Evolutionary conservation across 2,797 vertebrate genomes (phyloP).

Genomic region (Bovichtus variegatus): DNA sequence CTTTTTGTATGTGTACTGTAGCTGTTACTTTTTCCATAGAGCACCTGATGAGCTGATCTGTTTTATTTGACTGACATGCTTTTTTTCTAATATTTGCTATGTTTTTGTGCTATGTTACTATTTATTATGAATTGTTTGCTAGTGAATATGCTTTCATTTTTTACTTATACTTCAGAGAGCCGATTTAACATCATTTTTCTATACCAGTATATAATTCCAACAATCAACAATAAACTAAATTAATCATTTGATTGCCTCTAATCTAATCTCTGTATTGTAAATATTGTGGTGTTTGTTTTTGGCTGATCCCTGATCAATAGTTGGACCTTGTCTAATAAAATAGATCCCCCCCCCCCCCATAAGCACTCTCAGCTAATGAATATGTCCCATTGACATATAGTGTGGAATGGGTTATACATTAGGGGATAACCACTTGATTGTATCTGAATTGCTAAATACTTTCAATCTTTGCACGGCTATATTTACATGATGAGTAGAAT

Average conservation of each 20-base stretch:
- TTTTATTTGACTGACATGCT: constrained; percentile 73
- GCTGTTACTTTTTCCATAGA: constrained; percentile 66
- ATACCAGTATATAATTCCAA: constrained; percentile 62
- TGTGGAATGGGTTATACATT: constrained; percentile 54
- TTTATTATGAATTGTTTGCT: constrained; percentile 82
- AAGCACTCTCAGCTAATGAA: constrained; percentile 53
- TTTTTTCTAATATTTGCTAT: constrained; percentile 77
- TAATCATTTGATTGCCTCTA: constrained; percentile 74
- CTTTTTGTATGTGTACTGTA: constrained; percentile 72
- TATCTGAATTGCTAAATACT: constrained; percentile 66
- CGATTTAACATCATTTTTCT: constrained; percentile 71
- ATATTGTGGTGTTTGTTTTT: constrained; percentile 81
- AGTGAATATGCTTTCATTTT: constrained; percentile 72
- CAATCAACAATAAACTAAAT: constrained; percentile 60
- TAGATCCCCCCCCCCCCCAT: constrained; percentile 36
- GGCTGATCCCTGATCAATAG: constrained; percentile 76
- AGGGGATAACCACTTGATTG: constrained; percentile 73
- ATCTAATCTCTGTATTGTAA: constrained; percentile 79
- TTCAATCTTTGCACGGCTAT: constrained; percentile 74
- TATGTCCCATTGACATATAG: constrained; percentile 47
- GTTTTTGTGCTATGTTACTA: constrained; percentile 78
- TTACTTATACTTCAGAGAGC: constrained; percentile 62
- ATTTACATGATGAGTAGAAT: constrained; percentile 75
- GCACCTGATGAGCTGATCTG: constrained; percentile 59
- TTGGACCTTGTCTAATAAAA: constrained; percentile 70